phyloP scores from a whole-genome alignment of 2,113 vertebrate species.

The Gopherus flavomarginatus region DNA sequence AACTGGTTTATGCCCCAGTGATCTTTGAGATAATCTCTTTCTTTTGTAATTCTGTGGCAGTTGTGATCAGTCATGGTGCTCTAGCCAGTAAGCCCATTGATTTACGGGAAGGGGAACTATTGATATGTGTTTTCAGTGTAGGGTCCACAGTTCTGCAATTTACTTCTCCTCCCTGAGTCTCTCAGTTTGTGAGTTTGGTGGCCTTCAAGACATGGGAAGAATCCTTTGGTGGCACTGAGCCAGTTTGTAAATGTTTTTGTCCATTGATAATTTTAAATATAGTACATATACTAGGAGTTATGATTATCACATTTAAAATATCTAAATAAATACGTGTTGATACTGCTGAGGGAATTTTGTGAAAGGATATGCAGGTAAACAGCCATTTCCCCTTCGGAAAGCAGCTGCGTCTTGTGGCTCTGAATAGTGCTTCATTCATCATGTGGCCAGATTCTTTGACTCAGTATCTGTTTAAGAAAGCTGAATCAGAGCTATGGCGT shows the following conservation, averaged over 20 bases:
- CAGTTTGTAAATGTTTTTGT: conserved; percentile 37
- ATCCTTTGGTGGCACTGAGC: background rate
- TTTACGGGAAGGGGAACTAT: background rate
- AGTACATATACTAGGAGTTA: background rate
- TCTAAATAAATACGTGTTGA: conserved; percentile 35
- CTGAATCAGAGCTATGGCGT: conserved; percentile 51
- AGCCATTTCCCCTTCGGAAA: conserved; percentile 60
- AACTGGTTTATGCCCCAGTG: background rate
- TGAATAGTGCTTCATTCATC: background rate
- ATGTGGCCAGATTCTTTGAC: conserved; percentile 32
- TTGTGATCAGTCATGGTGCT: background rate
- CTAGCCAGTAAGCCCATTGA: background rate
- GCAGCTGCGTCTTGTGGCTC: background rate
- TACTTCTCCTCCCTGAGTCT: background rate
- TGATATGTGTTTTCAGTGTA: conserved; percentile 6
- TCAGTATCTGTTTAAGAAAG: conserved; percentile 53
- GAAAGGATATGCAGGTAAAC: background rate
- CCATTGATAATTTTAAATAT: background rate
- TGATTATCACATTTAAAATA: background rate
- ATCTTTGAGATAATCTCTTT: background rate
- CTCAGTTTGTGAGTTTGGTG: background rate
- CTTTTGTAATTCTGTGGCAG: background rate
- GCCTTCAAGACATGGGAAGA: background rate
- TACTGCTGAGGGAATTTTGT: conserved; percentile 30
- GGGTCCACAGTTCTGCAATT: background rate